Base-by-base conservation (phyloP, 2,113 vertebrate genomes). In the Pseudopodoces humilis region DNA sequence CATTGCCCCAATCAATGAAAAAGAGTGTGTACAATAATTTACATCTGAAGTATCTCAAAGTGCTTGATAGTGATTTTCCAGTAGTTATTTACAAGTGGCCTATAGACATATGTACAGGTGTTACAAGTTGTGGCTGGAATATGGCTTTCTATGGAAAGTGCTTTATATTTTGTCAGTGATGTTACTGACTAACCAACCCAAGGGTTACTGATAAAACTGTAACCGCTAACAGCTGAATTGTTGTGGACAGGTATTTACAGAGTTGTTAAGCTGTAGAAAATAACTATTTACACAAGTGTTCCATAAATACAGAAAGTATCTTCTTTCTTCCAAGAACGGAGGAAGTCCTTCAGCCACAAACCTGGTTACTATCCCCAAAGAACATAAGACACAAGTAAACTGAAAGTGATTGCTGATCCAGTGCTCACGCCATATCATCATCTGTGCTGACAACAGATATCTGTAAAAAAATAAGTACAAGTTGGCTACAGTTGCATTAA, bases 401-500 rank as follows among this genome's bases (percentile, higher is more conserved):
- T 77, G 69, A 94, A 96, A 91, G 94, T 47, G 60, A 84, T 93
- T 91, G 82, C 67, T 75, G 85, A 86, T 87, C 81, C 84, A 83
- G 70, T 49, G 93, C 96, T 99, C 98, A 99, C 11, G 97, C 98
- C 88, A 99, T 97, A 96, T 99, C 99, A 28, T 99, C 99, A 11
- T 99, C 99, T 97, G 99, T 99, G 98, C 99, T 99, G 92, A 99
- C 99, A 92, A 99, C 98, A 5, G 99, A 99, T 97, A 99, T 99
- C 99, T 99, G 98, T 37, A 90, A 90, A 28, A 96, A 87, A 96
- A 59, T 68, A 81, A 75, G 41, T 22, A 47, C 28, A n/a, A 39
- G 69, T 96, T 69, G 95, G 44, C 30, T 58, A 70, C 30, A 46
- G 5, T 0, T 37, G 20, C 47, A 83, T 20, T n/a, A 58, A 30